phyloP scores from a whole-genome alignment of 2,888 invertebrate genomes.

The Eilema sororculum region DNA sequence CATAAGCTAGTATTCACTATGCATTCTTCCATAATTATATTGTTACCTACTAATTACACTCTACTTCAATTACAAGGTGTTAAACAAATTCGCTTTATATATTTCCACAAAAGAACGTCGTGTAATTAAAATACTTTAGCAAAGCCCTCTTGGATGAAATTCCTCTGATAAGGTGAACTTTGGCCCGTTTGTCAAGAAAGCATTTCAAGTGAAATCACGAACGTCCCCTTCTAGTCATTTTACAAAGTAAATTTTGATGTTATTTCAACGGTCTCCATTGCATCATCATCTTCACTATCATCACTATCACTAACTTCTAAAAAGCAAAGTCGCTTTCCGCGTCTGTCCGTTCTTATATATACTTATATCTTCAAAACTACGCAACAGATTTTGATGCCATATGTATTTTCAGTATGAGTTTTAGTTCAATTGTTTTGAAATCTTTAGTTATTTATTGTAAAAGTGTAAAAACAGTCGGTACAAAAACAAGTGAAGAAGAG shows the following conservation, averaged over 20 bases:
- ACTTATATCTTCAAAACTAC: no score
- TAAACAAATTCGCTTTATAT: constrained; percentile 10
- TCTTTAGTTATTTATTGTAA: no score
- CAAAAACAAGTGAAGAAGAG: no score
- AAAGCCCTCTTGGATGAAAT: constrained; percentile 39
- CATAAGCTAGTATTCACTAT: no score
- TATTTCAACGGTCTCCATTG: constrained; percentile 5
- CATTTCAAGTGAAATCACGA: constrained; percentile 49
- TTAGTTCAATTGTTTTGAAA: neutral
- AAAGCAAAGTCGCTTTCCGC: no score
- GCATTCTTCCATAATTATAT: neutral
- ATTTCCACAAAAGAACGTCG: constrained; percentile 38
- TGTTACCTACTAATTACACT: neutral
- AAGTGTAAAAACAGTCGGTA: no score
- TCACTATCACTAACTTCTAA: no score
- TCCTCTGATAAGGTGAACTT: constrained; percentile 58
- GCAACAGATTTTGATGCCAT: no score
- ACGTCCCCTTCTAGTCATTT: constrained; percentile 43
- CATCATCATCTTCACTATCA: no score
- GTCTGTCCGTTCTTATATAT: no score
- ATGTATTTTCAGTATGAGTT: constrained; percentile 4
- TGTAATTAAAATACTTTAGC: constrained; percentile 58
- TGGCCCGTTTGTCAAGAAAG: constrained; percentile 58
- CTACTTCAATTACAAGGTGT: neutral
- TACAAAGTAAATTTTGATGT: constrained; percentile 21